Evolutionary conservation across 2,113 vertebrate species (phyloP).

Genomic region (Synodontis membranacea): DNA sequence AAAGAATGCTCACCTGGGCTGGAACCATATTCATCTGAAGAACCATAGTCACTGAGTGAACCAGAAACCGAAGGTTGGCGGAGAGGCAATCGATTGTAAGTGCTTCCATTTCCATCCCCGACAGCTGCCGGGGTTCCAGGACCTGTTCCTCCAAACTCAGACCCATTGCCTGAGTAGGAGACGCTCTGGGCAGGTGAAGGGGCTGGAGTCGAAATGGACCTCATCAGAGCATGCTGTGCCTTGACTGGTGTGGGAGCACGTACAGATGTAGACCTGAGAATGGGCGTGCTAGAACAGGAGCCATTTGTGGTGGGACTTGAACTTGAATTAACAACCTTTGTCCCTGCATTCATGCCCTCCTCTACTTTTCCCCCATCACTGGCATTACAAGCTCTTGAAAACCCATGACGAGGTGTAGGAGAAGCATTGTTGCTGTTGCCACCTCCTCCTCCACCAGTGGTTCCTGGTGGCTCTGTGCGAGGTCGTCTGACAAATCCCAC

Average conservation of each 20-base stretch:
- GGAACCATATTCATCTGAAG: slow-evolving; percentile 80
- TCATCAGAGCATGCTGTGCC: slow-evolving; percentile 71
- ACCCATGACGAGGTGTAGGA: slow-evolving; percentile 66
- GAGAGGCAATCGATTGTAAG: slow-evolving; percentile 65
- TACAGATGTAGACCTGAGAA: slow-evolving; percentile 72
- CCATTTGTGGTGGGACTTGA: slow-evolving; percentile 73
- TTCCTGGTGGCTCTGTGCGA: slow-evolving; percentile 71
- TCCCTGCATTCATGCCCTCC: slow-evolving; percentile 56
- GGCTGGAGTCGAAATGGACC: slow-evolving; percentile 72
- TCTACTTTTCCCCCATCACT: slow-evolving; percentile 71
- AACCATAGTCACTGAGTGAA: slow-evolving; percentile 77
- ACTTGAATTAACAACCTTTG: slow-evolving; percentile 43
- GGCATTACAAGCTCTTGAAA: slow-evolving; percentile 70
- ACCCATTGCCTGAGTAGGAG: slow-evolving; percentile 68
- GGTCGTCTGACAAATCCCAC: slow-evolving; percentile 73
- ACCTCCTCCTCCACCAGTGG: slow-evolving; percentile 42
- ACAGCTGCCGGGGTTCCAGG: slow-evolving; percentile 42
- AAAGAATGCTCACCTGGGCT: slow-evolving; percentile 72
- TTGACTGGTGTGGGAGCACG: slow-evolving; percentile 66
- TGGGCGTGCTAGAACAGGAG: slow-evolving; percentile 72
- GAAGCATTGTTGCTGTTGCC: slow-evolving; percentile 64
- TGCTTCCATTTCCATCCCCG: slow-evolving; percentile 51
- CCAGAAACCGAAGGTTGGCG: slow-evolving; percentile 70
- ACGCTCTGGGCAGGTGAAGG: slow-evolving; percentile 64
- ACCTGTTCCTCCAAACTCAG: slow-evolving; percentile 66